Conservation (phyloP, 2,888 invertebrate genomes). For the Mesodorylaimus sp. region DNA sequence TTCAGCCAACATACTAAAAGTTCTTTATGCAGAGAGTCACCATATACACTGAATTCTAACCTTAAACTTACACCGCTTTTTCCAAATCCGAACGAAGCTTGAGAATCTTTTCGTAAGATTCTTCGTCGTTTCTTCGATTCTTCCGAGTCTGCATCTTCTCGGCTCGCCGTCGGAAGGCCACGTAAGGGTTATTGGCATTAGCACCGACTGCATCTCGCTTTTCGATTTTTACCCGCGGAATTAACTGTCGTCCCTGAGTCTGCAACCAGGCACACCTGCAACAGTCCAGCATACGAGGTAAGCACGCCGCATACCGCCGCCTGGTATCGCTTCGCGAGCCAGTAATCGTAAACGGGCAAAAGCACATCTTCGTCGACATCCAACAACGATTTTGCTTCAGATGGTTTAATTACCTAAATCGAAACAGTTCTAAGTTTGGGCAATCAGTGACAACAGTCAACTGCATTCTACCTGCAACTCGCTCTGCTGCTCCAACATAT, state of each 20-base stretch:
- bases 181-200: conserved; percentile 59
- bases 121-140: conserved; percentile 93
- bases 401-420: conserved; percentile 58
- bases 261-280: conserved; percentile 7
- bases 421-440: too few species aligned
- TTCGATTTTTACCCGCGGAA: conserved; percentile 61
- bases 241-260: conserved; percentile 48
- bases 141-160: conserved; percentile 99
- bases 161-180: conserved; percentile 85
- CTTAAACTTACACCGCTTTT: conserved; percentile 54
- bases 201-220: conserved; percentile 41
- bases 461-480: conserved; percentile 58
- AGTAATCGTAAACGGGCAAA: conserved; percentile 96
- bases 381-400: conserved; percentile 81
- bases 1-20: conserved; percentile 52
- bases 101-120: conserved; percentile 96
- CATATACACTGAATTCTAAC: too few species aligned
- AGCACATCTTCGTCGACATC: conserved; percentile 77
- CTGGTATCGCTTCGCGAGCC: conserved; percentile 82
- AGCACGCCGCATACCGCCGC: conserved; percentile 49
- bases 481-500: conserved; percentile 84
- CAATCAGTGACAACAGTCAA: too few species aligned
- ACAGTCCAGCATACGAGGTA: too few species aligned
- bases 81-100: conserved; percentile 78
- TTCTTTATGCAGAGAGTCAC: neutral